Evolutionary conservation across 1,140 invertebrate species (phyloP), one percentile per base, ranked within the genome.

Genomic region (Marisa cornuarietis): DNA sequence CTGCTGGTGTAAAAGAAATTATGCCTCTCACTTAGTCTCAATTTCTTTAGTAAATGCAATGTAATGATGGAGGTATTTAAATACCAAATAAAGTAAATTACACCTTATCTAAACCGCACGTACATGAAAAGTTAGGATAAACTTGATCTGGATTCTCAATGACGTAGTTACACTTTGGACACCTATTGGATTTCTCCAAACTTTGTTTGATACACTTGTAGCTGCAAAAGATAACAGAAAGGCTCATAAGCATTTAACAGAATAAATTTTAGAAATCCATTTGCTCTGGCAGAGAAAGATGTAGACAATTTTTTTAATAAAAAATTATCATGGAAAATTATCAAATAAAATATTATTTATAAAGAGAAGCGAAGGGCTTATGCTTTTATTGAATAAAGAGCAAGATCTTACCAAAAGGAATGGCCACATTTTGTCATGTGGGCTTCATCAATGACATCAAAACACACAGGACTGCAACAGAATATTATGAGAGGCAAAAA

Each of bases 391-490:
- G 65, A 51, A 72, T 72, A 31, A 31, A 14, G 31, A 72, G 69
- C 75, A 51, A 49, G 18, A 75, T 92, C 92, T 89, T 94, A 92
- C 92, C 97, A 98, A 91, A 97, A 99, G 9, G 96, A 97, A 89
- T 99, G 97, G 4, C 97, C 97, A 92, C 97, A 99, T 82, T 95
- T 94, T 0, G 97, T 98, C 84, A 98, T 96, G 89, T 97, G 94
- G 1, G 97, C 96, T 91, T 97, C 96, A 78, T 95, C 94, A 78
- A 98, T 96, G 31, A 97, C 91, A 88, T 97, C 95, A 90, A 97
- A 95, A 91, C 97, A 98, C 66, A 98, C 95, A 1, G 96, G 96
- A 88, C 97, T 97, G 87, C 81, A 89, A 88, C 63, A 61, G 78
- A 77, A 79, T 78, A 76, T 51, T 42, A 80, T 42, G 31, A 6